Evolutionary conservation across 2,113 vertebrate genomes (phyloP).

Genomic region (Alectura lathami): DNA sequence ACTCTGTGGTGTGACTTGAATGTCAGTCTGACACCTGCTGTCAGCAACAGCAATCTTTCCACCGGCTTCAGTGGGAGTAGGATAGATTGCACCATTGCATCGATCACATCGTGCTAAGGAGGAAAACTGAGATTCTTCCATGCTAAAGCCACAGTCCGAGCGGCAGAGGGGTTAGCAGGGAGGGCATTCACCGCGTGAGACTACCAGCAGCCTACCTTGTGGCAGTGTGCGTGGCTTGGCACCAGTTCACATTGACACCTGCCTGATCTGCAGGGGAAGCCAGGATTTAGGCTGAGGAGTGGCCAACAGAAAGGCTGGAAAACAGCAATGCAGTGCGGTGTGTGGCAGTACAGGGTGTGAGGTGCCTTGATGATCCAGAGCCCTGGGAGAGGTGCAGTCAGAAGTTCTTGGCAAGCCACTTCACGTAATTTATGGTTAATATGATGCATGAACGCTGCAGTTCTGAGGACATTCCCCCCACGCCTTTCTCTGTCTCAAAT

Average conservation of each 20-base stretch:
- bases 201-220: neutral
- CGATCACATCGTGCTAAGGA: neutral
- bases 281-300: constrained; percentile 4
- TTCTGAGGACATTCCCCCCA: neutral
- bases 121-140: neutral
- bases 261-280: constrained; percentile 14
- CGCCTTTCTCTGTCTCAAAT: neutral
- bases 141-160: neutral
- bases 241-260: neutral
- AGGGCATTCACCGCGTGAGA: neutral
- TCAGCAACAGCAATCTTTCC: neutral
- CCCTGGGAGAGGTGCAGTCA: neutral
- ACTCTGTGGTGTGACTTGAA: neutral
- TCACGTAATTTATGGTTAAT: neutral
- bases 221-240: neutral
- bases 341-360: neutral
- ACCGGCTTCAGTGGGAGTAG: neutral
- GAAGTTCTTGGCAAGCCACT: neutral
- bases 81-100: neutral
- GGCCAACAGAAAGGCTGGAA: neutral
- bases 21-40: neutral
- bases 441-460: neutral
- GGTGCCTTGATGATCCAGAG: neutral
- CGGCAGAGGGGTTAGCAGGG: neutral
- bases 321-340: neutral